Evolutionary conservation across 2,888 invertebrate genomes (phyloP).

Genomic region (Ophion ventricosus): DNA sequence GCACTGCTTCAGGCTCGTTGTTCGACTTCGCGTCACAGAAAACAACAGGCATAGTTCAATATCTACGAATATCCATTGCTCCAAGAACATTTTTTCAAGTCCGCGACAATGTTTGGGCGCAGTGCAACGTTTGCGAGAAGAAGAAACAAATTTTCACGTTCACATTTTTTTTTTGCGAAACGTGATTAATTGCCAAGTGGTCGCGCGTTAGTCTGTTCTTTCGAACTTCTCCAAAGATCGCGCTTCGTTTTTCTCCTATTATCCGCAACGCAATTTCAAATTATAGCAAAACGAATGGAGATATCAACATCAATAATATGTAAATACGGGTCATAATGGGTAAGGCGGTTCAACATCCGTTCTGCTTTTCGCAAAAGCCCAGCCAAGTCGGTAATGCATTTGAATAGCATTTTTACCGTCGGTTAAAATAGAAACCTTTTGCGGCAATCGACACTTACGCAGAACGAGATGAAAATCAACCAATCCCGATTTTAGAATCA

Average conservation of each 20-base stretch:
- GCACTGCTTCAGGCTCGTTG: conserved; percentile 39
- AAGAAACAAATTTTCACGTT: background rate
- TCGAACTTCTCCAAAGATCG: conserved; percentile 39
- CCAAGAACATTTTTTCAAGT: conserved; percentile 34
- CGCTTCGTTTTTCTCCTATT: conserved; percentile 10
- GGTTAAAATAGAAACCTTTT: background rate
- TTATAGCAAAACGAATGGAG: background rate
- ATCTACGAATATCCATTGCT: conserved; percentile 31
- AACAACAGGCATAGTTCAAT: conserved; percentile 23
- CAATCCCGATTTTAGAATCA: conserved; percentile 31
- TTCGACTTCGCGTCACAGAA: conserved; percentile 6
- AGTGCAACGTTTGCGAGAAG: background rate
- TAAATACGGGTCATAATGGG: conserved; percentile 22
- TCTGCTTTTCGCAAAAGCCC: conserved; percentile 5
- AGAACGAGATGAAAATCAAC: conserved; percentile 32
- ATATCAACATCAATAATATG: conserved; percentile 4
- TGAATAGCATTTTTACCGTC: background rate
- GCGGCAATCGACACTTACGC: conserved; percentile 20
- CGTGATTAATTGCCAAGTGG: background rate
- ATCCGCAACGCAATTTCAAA: conserved; percentile 3
- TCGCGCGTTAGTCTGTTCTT: background rate
- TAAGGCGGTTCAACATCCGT: background rate
- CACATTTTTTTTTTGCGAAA: background rate
- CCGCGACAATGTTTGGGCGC: background rate
- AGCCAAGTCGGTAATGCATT: background rate